Percentiles rank a stretch among this genome's conserved stretches.
These are phyloP conservation scores for Pollicipes pollicipes DNA, from an alignment of 1,140 invertebrate genomes.

Conservation along the genomic window DNA sequence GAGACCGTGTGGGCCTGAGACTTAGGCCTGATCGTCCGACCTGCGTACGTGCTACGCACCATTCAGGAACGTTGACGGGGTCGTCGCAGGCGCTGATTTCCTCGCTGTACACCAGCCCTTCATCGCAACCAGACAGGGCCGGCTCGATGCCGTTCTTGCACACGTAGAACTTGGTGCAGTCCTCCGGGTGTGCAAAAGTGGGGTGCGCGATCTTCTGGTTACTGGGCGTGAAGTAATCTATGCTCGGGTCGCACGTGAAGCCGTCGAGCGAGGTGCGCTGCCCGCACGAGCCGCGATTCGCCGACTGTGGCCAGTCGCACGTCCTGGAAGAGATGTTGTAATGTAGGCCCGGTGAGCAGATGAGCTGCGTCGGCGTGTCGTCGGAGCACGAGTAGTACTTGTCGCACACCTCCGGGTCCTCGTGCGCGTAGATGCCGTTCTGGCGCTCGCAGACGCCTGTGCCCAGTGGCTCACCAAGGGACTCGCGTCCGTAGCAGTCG, in stretches of 20 bases:
- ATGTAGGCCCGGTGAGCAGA: conserved; percentile 64
- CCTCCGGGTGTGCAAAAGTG: not conserved
- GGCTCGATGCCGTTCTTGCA: not conserved
- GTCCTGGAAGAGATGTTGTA: conserved; percentile 54
- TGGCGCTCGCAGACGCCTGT: conserved; percentile 44
- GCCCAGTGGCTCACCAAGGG: not conserved
- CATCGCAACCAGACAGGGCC: not conserved
- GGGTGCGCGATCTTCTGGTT: not conserved
- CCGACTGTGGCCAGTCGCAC: conserved; percentile 42
- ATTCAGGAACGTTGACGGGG: not conserved
- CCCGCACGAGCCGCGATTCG: not conserved
- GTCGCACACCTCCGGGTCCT: conserved; percentile 55
- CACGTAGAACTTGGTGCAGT: not conserved
- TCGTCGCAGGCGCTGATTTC: not conserved
- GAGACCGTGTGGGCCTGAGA: too few relatives aligned
- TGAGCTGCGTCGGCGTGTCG: conserved; percentile 45
- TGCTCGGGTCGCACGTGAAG: not conserved
- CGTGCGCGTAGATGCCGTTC: conserved; percentile 61
- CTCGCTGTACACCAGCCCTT: not conserved
- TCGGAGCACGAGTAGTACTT: conserved; percentile 67
- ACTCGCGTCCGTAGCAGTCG: not conserved
- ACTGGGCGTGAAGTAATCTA: not conserved
- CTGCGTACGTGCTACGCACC: not conserved
- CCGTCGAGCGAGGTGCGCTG: not conserved
- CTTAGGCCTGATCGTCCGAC: too few relatives aligned